Evolutionary conservation across 2,113 vertebrate genomes (phyloP).

Genomic region (Plectropomus leopardus): DNA sequence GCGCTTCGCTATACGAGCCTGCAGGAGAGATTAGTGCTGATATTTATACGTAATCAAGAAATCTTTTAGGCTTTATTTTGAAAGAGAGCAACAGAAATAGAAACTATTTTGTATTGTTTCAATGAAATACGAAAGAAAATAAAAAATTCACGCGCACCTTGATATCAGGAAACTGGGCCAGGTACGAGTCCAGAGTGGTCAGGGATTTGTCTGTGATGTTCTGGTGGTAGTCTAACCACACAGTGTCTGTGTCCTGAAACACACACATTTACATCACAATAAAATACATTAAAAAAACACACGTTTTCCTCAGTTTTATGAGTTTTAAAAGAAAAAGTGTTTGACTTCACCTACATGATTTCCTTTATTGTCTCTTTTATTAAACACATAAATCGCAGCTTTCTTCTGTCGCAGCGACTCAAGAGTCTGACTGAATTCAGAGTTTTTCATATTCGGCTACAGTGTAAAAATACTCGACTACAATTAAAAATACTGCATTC

Average conservation of each 20-base stretch:
- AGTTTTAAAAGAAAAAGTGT: too few species aligned
- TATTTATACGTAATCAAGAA: background rate
- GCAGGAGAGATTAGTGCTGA: background rate
- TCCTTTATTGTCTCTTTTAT: too few species aligned
- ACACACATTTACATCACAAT: slow-evolving; percentile 1
- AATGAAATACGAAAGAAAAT: background rate
- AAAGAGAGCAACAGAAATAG: background rate
- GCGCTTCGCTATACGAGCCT: slow-evolving; percentile 96
- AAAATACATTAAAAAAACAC: too few species aligned
- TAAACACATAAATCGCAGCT: too few species aligned
- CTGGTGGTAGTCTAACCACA: slow-evolving; percentile 96
- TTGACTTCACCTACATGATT: too few species aligned
- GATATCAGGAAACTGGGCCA: slow-evolving; percentile 95
- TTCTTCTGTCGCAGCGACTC: too few species aligned
- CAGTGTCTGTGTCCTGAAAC: slow-evolving; percentile 92
- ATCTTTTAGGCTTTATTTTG: background rate
- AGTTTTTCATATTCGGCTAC: too few species aligned
- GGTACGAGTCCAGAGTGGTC: slow-evolving; percentile 91
- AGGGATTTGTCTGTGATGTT: slow-evolving; percentile 93
- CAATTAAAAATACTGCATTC: too few species aligned
- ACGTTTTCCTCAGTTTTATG: too few species aligned
- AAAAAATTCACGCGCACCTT: slow-evolving; percentile 86
- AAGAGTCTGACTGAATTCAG: too few species aligned
- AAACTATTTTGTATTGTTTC: too few species aligned
- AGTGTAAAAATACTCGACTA: too few species aligned